phyloP scores from a whole-genome alignment of 2,113 vertebrate genomes.

The Diadophis punctatus region DNA sequence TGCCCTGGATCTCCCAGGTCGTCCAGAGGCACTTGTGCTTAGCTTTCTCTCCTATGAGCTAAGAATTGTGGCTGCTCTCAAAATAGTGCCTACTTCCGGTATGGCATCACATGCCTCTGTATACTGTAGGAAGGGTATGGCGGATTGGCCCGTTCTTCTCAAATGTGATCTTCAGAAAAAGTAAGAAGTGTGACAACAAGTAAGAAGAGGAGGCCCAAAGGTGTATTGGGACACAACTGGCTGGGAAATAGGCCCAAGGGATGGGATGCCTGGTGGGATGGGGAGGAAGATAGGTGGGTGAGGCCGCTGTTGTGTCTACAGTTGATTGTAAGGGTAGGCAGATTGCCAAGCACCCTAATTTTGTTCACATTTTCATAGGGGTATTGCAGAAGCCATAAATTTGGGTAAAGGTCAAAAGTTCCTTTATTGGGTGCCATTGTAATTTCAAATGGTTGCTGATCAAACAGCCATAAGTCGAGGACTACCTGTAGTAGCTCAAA shows the following conservation, averaged over 20 bases:
- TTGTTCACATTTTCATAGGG: neutral
- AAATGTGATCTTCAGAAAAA: neutral
- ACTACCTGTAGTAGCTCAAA: neutral
- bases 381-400: neutral
- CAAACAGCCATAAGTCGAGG: neutral
- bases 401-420: neutral
- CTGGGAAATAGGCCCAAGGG: neutral
- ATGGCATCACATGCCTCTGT: neutral
- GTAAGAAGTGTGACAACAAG: neutral
- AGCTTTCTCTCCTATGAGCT: neutral
- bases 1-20: neutral
- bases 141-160: neutral
- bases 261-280: neutral
- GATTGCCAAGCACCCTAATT: neutral
- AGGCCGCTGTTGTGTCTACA: neutral
- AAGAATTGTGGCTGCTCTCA: neutral
- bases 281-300: neutral
- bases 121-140: neutral
- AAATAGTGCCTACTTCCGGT: neutral
- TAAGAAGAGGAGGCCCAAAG: neutral
- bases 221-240: neutral
- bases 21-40: neutral
- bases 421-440: neutral
- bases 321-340: neutral
- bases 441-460: neutral